A percentile compares a stretch with the other conserved stretches of the same genome.
These are phyloP conservation scores for Spodoptera litura DNA, from an alignment of 1,140 invertebrate species.

Conservation along the genomic window DNA sequence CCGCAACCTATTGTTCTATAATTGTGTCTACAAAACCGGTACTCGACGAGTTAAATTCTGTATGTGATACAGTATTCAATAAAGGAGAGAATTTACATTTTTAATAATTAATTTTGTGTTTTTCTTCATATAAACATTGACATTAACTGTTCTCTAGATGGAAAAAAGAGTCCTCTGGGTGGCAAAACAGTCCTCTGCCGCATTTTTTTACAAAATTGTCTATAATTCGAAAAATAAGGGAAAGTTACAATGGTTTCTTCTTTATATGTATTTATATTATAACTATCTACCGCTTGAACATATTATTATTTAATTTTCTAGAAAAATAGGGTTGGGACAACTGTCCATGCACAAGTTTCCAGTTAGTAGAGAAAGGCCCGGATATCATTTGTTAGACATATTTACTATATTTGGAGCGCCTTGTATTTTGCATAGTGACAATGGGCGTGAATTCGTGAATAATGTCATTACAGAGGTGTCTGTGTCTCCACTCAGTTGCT, in stretches of 20 bases:
- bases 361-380: slow-evolving; percentile 49
- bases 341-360: slow-evolving; percentile 47
- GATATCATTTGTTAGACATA: background rate
- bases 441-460: too few species aligned
- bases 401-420: too few species aligned
- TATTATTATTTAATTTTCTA: slow-evolving; percentile 47
- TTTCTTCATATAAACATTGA: background rate
- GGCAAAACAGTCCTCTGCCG: background rate
- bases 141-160: background rate
- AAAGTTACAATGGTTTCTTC: slow-evolving; percentile 44
- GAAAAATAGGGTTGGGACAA: slow-evolving; percentile 44
- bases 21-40: too few species aligned
- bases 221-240: background rate
- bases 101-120: too few species aligned
- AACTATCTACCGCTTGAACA: slow-evolving; percentile 46
- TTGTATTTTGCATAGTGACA: too few species aligned
- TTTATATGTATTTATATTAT: slow-evolving; percentile 46
- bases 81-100: slow-evolving; percentile 48
- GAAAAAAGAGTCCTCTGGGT: background rate
- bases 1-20: too few species aligned
- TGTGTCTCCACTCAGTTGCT: too few species aligned
- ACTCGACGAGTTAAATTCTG: too few species aligned
- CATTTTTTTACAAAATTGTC: background rate
- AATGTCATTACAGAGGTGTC: too few species aligned
- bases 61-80: slow-evolving; percentile 49